These are phyloP conservation scores for Oligia strigilis DNA, from an alignment of 2,888 invertebrate species.

Conservation along the genomic window DNA sequence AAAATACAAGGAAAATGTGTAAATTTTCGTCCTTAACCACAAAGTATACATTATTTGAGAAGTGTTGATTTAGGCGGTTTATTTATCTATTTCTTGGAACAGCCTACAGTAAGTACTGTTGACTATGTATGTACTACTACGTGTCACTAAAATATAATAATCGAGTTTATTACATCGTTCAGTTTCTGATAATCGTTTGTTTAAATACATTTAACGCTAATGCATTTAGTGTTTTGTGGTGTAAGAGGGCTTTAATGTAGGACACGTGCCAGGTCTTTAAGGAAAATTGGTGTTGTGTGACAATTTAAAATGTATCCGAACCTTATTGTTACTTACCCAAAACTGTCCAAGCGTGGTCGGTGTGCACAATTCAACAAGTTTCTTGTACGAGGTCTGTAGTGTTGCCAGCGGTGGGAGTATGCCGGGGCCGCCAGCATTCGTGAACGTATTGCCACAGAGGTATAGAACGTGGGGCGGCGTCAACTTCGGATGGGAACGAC, in stretches of 20 bases:
- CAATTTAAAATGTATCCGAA: not conserved
- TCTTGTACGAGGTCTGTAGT: conserved; percentile 89
- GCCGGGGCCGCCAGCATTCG: conserved; percentile 63
- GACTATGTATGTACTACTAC: not conserved
- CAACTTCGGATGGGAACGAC: conserved; percentile 86
- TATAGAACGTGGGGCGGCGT: conserved; percentile 85
- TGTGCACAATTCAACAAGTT: conserved; percentile 94
- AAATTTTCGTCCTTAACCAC: conserved; percentile 20
- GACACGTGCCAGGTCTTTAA: not conserved
- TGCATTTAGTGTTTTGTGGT: not conserved
- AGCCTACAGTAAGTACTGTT: not conserved
- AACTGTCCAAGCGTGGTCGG: conserved; percentile 93
- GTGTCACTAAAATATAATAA: not conserved
- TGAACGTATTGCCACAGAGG: conserved; percentile 82
- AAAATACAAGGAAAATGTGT: conserved; percentile 44
- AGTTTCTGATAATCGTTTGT: not conserved
- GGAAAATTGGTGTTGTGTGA: not conserved
- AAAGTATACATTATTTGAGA: conserved; percentile 8
- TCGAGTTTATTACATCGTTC: not conserved
- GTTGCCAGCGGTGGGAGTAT: conserved; percentile 80
- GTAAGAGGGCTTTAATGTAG: not conserved
- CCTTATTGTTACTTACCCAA: conserved; percentile 82
- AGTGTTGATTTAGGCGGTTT: not conserved
- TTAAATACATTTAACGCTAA: not conserved
- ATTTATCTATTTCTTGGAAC: conserved; percentile 3